A percentile compares a stretch with the other conserved stretches of the same genome.
Conservation (phyloP, 1,140 invertebrate genomes). For the Homalodisca vitripennis region DNA sequence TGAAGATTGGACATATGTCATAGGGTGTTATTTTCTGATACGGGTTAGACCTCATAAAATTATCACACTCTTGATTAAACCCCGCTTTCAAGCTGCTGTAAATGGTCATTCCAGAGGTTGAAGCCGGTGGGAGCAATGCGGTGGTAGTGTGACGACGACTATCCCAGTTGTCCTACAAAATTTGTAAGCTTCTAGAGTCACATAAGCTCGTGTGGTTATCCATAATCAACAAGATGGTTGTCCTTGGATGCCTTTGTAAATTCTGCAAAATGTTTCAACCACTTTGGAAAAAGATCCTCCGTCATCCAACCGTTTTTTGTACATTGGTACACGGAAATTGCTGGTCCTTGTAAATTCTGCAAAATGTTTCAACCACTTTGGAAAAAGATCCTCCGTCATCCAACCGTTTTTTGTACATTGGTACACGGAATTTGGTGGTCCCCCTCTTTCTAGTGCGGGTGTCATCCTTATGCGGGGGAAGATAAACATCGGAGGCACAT, state of each 20-base stretch:
- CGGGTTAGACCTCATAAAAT: conserved; percentile 41
- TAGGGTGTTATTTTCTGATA: conserved; percentile 45
- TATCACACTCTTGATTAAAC: conserved; percentile 43
- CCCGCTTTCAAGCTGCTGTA: conserved; percentile 32
- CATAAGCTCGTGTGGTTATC: conserved; percentile 48
- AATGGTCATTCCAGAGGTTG: conserved; percentile 31
- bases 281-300: conserved; percentile 44
- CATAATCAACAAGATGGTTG: conserved; percentile 41
- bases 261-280: too few species aligned
- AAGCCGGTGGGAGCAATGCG: too few species aligned
- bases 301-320: conserved; percentile 45
- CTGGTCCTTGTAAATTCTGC: too few species aligned
- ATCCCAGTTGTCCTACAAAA: conserved; percentile 46
- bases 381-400: conserved; percentile 44
- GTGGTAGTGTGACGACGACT: conserved; percentile 45
- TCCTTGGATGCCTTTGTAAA: conserved; percentile 24
- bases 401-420: conserved; percentile 45
- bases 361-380: too few species aligned
- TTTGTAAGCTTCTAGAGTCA: conserved; percentile 38
- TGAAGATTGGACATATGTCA: conserved; percentile 43
- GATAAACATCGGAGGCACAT: conserved; percentile 49
- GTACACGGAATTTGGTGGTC: conserved; percentile 44
- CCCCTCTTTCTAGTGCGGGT: conserved; percentile 40
- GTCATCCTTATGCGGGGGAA: conserved; percentile 42
- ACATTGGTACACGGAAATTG: conserved; percentile 42